Conservation (phyloP, 1,140 invertebrate species). For the Ostrea edulis region DNA sequence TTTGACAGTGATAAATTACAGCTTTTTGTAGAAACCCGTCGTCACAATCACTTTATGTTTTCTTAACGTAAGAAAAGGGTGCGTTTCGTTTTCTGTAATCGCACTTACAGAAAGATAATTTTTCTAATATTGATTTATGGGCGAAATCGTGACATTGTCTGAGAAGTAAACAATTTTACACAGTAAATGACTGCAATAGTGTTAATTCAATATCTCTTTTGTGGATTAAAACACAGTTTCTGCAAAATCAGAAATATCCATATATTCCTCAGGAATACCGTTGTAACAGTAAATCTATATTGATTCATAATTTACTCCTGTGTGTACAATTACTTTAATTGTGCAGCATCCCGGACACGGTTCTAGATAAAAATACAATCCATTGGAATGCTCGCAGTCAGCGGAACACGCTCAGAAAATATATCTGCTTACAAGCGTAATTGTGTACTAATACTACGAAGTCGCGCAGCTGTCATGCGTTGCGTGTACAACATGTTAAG, state of each 20-base stretch:
- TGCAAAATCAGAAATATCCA: not conserved
- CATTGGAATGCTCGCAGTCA: slow-evolving; percentile 9
- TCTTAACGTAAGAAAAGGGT: not conserved
- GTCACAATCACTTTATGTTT: not conserved
- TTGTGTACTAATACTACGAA: not conserved
- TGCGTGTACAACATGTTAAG: too few species aligned
- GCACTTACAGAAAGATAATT: not conserved
- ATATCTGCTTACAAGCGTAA: not conserved
- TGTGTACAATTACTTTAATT: slow-evolving; percentile 3
- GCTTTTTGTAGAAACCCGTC: not conserved
- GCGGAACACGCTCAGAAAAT: slow-evolving; percentile 13
- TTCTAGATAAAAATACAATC: slow-evolving; percentile 41
- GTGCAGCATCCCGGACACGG: not conserved
- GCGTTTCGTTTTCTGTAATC: not conserved
- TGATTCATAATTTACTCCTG: not conserved
- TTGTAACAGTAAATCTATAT: slow-evolving; percentile 6
- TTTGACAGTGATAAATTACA: slow-evolving; percentile 15
- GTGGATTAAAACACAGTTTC: slow-evolving; percentile 6
- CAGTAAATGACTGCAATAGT: slow-evolving; percentile 12
- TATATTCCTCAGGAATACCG: not conserved
- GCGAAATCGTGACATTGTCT: not conserved
- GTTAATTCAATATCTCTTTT: slow-evolving; percentile 18
- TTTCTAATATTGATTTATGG: not conserved
- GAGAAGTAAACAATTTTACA: slow-evolving; percentile 25
- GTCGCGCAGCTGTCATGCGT: too few species aligned